These are phyloP conservation scores for Omphaloscelis lunosa DNA, from an alignment of 2,888 invertebrate species.

Conservation along the genomic window DNA sequence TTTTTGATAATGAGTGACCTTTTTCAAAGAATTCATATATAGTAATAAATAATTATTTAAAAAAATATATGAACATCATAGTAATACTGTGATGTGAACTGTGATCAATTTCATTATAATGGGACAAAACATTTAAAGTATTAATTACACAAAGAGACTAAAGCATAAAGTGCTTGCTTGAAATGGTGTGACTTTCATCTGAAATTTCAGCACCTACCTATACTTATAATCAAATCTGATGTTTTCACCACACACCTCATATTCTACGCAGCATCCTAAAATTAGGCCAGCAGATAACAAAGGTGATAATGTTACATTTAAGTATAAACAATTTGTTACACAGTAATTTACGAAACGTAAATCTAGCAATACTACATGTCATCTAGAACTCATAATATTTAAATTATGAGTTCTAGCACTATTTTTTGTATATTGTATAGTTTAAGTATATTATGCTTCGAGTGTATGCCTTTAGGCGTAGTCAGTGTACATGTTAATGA, in stretches of 20 bases:
- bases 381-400: too few species aligned
- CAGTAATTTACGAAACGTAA: not conserved
- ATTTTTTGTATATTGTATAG: conserved; percentile 5
- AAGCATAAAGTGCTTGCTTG: not conserved
- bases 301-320: too few species aligned
- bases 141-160: not conserved
- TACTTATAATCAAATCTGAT: not conserved
- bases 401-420: too few species aligned
- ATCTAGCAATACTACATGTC: not conserved
- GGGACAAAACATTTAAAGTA: too few species aligned
- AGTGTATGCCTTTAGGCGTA: conserved; percentile 62
- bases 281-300: not conserved
- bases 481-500: conserved; percentile 63
- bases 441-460: conserved; percentile 31
- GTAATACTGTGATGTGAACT: too few species aligned
- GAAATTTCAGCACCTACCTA: not conserved
- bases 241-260: not conserved
- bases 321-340: too few species aligned
- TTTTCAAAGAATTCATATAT: too few species aligned
- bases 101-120: too few species aligned
- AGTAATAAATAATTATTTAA: too few species aligned
- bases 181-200: not conserved
- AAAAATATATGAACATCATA: too few species aligned
- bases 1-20: too few species aligned
- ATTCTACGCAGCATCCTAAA: not conserved